phyloP scores from a whole-genome alignment of 2,888 invertebrate genomes.

The Drosophila borealis region DNA sequence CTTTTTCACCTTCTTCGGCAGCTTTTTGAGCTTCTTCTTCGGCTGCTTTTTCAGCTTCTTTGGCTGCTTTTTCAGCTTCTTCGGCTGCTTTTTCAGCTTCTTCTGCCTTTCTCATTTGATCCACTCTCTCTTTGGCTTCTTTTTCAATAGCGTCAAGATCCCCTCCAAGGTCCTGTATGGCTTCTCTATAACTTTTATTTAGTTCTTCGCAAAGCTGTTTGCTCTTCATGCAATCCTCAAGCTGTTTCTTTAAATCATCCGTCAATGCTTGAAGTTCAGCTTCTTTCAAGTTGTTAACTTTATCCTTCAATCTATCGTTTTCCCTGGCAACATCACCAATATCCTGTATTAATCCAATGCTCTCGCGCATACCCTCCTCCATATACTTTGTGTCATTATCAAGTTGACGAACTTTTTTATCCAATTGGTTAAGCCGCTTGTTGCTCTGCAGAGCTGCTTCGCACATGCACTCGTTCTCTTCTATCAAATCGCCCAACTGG shows the following conservation, averaged over 20 bases:
- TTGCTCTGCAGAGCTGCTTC: slow-evolving; percentile 45
- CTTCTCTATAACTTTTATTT: slow-evolving; percentile 46
- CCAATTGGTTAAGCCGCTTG: slow-evolving; percentile 51
- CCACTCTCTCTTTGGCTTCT: slow-evolving; percentile 1
- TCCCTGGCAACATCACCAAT: slow-evolving; percentile 74
- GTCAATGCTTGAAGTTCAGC: slow-evolving; percentile 64
- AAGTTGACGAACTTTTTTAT: slow-evolving; percentile 57
- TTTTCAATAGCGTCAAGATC: slow-evolving; percentile 39
- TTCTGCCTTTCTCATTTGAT: slow-evolving; percentile 16
- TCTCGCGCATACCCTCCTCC: slow-evolving; percentile 66
- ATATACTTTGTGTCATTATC: slow-evolving; percentile 63
- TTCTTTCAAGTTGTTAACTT: slow-evolving; percentile 61
- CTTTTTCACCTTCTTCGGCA: background rate
- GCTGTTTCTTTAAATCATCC: slow-evolving; percentile 64
- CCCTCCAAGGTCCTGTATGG: slow-evolving; percentile 52
- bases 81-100: slow-evolving; percentile 8
- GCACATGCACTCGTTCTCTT: slow-evolving; percentile 60
- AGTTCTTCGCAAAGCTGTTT: slow-evolving; percentile 54
- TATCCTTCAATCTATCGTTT: slow-evolving; percentile 67
- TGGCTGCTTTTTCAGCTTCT: background rate
- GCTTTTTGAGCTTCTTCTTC: background rate
- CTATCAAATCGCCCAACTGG: slow-evolving; percentile 41
- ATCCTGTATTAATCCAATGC: slow-evolving; percentile 69
- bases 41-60: background rate
- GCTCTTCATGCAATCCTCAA: slow-evolving; percentile 62